A percentile compares a stretch with the other conserved stretches of the same genome.
Evolutionary conservation across 2,888 invertebrate genomes (phyloP).

Genomic region (Sinelater perroti): DNA sequence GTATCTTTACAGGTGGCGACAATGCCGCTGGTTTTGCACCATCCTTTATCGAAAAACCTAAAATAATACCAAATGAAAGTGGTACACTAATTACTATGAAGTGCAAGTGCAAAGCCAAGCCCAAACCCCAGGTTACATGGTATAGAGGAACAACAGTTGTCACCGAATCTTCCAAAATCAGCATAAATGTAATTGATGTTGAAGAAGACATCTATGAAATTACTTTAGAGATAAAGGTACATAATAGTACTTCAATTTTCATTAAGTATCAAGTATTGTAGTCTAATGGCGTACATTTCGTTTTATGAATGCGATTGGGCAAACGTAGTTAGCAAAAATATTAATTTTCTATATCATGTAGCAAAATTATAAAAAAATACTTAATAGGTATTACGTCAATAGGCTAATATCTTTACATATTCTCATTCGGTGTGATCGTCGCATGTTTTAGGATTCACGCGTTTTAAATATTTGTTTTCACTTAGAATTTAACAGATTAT

Average conservation of each 20-base stretch:
- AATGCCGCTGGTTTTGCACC: constrained; percentile 94
- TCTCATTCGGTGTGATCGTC: no score
- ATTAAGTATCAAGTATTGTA: background rate
- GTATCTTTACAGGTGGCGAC: constrained; percentile 79
- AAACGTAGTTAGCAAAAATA: no score
- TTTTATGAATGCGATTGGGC: background rate
- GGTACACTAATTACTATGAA: constrained; percentile 97
- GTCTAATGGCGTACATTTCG: background rate
- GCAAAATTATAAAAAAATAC: no score
- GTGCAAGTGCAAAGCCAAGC: constrained; percentile 94
- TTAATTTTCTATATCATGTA: no score
- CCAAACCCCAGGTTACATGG: constrained; percentile 95
- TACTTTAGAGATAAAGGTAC: constrained; percentile 82
- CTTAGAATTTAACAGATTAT: no score
- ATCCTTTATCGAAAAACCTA: constrained; percentile 97
- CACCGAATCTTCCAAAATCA: constrained; percentile 84
- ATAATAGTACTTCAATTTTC: constrained; percentile 14
- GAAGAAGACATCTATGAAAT: constrained; percentile 90
- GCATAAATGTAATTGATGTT: constrained; percentile 78
- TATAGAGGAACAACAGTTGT: constrained; percentile 88
- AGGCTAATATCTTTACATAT: no score
- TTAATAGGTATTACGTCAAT: no score
- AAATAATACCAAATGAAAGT: constrained; percentile 97
- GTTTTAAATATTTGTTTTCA: no score
- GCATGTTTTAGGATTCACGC: no score